phyloP scores from a whole-genome alignment of 2,888 invertebrate species.

The Hyposoter dolosus region DNA sequence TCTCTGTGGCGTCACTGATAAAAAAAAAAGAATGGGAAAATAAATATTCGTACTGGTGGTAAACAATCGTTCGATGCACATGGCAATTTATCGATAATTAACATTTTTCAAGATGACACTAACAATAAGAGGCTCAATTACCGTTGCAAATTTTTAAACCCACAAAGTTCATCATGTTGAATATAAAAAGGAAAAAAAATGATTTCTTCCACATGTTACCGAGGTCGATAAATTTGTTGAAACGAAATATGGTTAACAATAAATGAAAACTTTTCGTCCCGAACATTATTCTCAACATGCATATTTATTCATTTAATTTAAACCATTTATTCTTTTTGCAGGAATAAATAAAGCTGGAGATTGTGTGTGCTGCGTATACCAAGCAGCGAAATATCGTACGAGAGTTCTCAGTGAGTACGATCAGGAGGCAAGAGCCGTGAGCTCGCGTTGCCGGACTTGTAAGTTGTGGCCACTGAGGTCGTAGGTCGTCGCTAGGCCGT shows the following conservation, averaged over 20 bases:
- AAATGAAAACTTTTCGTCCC: not conserved
- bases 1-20: conserved; percentile 36
- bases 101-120: conserved; percentile 49
- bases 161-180: not conserved
- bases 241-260: not conserved
- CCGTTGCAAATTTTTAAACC: not conserved
- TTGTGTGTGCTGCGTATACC: conserved; percentile 75
- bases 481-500: conserved; percentile 82
- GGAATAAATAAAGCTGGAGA: conserved; percentile 32
- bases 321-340: not conserved
- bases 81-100: conserved; percentile 55
- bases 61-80: conserved; percentile 45
- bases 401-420: conserved; percentile 51
- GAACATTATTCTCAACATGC: not conserved
- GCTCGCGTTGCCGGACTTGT: conserved; percentile 71
- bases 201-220: not conserved
- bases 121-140: conserved; percentile 38
- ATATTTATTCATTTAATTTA: not conserved
- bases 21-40: conserved; percentile 5
- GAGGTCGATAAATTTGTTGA: not conserved
- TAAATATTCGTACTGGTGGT: not conserved
- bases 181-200: not conserved
- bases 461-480: conserved; percentile 82
- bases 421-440: conserved; percentile 26
- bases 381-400: conserved; percentile 55